Evolutionary conservation across 1,140 invertebrate genomes (phyloP).

Genomic region (Drosophila athabasca): DNA sequence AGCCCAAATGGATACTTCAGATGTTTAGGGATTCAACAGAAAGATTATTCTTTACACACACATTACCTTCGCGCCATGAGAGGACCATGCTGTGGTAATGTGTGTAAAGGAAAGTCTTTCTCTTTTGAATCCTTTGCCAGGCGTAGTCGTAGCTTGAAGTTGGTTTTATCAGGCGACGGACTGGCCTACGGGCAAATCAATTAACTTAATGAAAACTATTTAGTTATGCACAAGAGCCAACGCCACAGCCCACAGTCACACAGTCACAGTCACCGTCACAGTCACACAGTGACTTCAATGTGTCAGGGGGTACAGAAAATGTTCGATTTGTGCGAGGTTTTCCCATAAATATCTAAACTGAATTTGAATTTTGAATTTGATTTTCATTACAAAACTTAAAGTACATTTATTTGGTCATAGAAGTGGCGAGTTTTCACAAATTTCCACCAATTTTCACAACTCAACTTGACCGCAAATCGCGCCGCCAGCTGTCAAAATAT

Average conservation of each 20-base stretch:
- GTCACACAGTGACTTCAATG: slow-evolving; percentile 31
- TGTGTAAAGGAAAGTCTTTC: no score
- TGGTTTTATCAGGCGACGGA: neutral
- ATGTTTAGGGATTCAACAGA: no score
- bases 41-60: no score
- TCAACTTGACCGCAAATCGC: slow-evolving; percentile 60
- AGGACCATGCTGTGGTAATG: no score
- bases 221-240: slow-evolving; percentile 58
- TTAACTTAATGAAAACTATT: slow-evolving; percentile 70
- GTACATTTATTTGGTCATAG: slow-evolving; percentile 26
- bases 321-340: slow-evolving; percentile 7
- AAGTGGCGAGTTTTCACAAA: neutral
- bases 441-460: neutral
- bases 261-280: slow-evolving; percentile 35
- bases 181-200: slow-evolving; percentile 44
- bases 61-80: no score
- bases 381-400: slow-evolving; percentile 48
- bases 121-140: slow-evolving; percentile 1
- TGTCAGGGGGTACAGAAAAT: slow-evolving; percentile 21
- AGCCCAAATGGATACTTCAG: neutral
- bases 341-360: slow-evolving; percentile 61
- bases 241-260: slow-evolving; percentile 30
- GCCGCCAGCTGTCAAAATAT: slow-evolving; percentile 52
- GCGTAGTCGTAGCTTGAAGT: neutral
- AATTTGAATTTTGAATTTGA: slow-evolving; percentile 48